Conservation (phyloP, 2,797 vertebrate genomes). For the Sardinella longiceps region DNA sequence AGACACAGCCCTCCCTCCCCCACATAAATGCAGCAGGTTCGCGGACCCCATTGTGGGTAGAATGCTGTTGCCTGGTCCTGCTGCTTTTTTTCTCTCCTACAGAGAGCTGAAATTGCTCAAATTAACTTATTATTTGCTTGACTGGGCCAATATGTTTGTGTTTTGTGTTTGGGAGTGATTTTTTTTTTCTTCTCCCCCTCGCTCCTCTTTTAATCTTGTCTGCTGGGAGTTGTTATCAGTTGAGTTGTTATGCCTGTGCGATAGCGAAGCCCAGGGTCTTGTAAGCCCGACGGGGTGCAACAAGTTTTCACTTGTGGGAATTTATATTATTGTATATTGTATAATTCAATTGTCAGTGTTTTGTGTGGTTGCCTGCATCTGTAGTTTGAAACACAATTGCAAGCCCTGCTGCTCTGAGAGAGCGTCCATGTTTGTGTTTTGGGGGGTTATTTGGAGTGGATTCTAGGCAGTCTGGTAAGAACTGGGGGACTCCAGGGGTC, state of each 20-base stretch:
- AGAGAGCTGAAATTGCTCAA: constrained; percentile 82
- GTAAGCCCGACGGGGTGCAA: constrained; percentile 52
- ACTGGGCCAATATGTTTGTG: constrained; percentile 83
- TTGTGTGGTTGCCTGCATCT: constrained; percentile 26
- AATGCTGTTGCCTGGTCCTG: constrained; percentile 72
- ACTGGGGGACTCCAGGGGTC: constrained; percentile 66
- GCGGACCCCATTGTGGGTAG: constrained; percentile 64
- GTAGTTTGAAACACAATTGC: constrained; percentile 25
- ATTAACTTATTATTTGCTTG: constrained; percentile 89
- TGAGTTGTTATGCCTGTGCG: constrained; percentile 65
- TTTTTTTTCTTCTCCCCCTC: constrained; percentile 61
- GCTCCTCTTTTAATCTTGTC: constrained; percentile 73
- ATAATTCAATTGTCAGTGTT: constrained; percentile 43
- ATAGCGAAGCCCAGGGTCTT: constrained; percentile 64
- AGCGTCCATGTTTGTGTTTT: constrained; percentile 30
- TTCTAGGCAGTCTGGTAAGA: constrained; percentile 39
- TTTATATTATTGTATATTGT: constrained; percentile 48
- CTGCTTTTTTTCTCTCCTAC: constrained; percentile 76
- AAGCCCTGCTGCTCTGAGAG: constrained; percentile 29
- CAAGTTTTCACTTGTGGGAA: constrained; percentile 49
- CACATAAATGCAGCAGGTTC: constrained; percentile 31
- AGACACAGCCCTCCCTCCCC: background rate
- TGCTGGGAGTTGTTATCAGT: constrained; percentile 63
- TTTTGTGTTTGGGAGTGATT: constrained; percentile 70
- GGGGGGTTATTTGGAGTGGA: constrained; percentile 23